Evolutionary conservation across 2,888 invertebrate genomes (phyloP).

Genomic region (Tortrix viridana): DNA sequence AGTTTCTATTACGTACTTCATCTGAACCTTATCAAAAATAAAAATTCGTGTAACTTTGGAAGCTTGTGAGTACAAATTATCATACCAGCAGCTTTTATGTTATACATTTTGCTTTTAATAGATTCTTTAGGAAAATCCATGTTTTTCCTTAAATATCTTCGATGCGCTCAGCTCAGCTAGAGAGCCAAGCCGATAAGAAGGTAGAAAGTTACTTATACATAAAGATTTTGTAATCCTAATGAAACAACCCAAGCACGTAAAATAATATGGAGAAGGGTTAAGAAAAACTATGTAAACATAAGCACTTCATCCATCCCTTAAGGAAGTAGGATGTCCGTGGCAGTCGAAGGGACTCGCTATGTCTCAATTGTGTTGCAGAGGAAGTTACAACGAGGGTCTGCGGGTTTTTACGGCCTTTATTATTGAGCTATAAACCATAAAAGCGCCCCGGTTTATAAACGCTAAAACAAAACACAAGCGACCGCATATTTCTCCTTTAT

Average conservation of each 20-base stretch:
- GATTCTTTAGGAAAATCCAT: too few relatives aligned
- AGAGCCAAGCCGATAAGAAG: too few relatives aligned
- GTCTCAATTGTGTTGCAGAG: conserved; percentile 70
- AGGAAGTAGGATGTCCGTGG: conserved; percentile 54
- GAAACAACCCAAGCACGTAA: conserved; percentile 10
- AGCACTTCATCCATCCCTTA: conserved; percentile 24
- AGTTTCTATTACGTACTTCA: too few relatives aligned
- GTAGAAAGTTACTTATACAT: too few relatives aligned
- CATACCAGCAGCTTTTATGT: too few relatives aligned
- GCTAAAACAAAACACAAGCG: conserved; percentile 70
- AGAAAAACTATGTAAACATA: conserved; percentile 35
- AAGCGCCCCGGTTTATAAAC: conserved; percentile 70
- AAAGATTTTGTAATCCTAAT: conserved; percentile 4
- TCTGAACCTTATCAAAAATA: too few relatives aligned
- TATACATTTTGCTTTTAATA: too few relatives aligned
- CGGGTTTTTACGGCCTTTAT: conserved; percentile 72
- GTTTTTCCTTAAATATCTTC: too few relatives aligned
- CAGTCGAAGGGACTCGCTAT: conserved; percentile 62
- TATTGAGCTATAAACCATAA: conserved; percentile 80
- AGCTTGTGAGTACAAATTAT: too few relatives aligned
- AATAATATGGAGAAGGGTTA: conserved; percentile 5
- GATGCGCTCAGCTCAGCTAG: too few relatives aligned
- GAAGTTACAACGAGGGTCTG: conserved; percentile 63
- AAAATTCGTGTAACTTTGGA: too few relatives aligned
- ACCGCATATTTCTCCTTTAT: conserved; percentile 71